Conservation (phyloP, 2,888 invertebrate species). For the Gonocerus acuteangulatus region DNA sequence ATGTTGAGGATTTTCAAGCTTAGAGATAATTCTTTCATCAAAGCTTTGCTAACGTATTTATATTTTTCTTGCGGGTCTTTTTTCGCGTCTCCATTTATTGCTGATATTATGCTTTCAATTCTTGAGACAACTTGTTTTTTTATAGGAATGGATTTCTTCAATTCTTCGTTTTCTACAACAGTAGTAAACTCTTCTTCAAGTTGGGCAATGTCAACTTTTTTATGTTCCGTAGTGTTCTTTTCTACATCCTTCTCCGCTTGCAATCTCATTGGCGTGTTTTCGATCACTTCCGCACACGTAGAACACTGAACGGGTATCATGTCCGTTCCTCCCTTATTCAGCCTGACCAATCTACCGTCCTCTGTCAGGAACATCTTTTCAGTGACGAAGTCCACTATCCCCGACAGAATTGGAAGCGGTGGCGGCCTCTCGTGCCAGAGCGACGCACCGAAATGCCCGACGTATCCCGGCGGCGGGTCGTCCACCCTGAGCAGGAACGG, state of each 20-base stretch:
- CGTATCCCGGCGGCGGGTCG: slow-evolving; percentile 29
- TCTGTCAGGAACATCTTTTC: slow-evolving; percentile 52
- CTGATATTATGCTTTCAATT: neutral
- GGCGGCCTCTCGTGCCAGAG: slow-evolving; percentile 10
- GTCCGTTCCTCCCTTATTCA: neutral
- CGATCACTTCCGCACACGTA: neutral
- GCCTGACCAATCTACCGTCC: slow-evolving; percentile 43
- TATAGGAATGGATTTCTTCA: neutral
- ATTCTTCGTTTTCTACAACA: neutral
- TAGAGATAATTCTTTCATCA: neutral
- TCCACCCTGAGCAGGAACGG: slow-evolving; percentile 50
- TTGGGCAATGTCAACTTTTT: neutral
- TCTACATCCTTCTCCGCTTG: neutral
- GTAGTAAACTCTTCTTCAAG: neutral
- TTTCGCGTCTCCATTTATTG: neutral
- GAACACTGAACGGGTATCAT: neutral
- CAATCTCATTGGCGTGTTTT: neutral
- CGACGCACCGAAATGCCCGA: slow-evolving; percentile 7
- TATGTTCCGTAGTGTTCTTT: neutral
- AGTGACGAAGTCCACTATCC: slow-evolving; percentile 51
- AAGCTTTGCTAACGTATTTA: neutral
- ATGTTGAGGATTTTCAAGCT: neutral
- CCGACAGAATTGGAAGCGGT: slow-evolving; percentile 37
- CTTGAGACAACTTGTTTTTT: neutral
- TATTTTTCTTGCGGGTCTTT: neutral